Evolutionary conservation across 2,797 vertebrate species (phyloP), one percentile per base, ranked within the genome.

Genomic region (Potorous gilbertii): DNA sequence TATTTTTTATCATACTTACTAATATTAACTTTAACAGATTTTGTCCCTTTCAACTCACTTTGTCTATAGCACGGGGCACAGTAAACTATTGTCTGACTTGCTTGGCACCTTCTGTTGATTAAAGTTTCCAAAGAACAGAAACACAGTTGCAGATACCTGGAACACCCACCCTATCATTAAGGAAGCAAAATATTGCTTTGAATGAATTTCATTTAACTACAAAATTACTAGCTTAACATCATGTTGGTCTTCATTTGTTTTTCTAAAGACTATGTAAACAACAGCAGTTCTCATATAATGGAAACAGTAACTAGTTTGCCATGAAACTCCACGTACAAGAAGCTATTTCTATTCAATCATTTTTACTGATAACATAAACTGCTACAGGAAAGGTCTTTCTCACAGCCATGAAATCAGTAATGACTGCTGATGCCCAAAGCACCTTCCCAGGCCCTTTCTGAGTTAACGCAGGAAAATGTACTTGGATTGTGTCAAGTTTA

Each of bases 61-160:
- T 81, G 54, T 28, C 50, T 27, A 59, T 1, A 5, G 87, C 54
- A 81, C 21, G 40, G 9, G 91, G 90, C 28, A 18, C 21, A 62
- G 54, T 55, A 93, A 54, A 66, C 18, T 91, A 93, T 34, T 27
- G n/a, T 92, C 55, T 46, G 2, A 46, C 74, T 46, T 81, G 40
- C 46, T 81, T 46, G 74, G 74, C 74, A 46, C 59, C 66, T 91
- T 87, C 54, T 93, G 29, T 50, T 92, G 87, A 55, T 28, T 95
- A 92, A 97, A 14, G 21, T 55, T 94, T 91, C 59, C 96, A 74
- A 29, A 92, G 92, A 89, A 92, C 28, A 5, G 28, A 55, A 94
- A 27, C 34, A 92, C 56, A 94, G 52, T 21, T 57, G 40, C 50
- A 50, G 56, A 62, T 92, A 92, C 54, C 31, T 52, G 21, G 54